Conservation (phyloP, 2,113 vertebrate species). For the Oryctolagus cuniculus region DNA sequence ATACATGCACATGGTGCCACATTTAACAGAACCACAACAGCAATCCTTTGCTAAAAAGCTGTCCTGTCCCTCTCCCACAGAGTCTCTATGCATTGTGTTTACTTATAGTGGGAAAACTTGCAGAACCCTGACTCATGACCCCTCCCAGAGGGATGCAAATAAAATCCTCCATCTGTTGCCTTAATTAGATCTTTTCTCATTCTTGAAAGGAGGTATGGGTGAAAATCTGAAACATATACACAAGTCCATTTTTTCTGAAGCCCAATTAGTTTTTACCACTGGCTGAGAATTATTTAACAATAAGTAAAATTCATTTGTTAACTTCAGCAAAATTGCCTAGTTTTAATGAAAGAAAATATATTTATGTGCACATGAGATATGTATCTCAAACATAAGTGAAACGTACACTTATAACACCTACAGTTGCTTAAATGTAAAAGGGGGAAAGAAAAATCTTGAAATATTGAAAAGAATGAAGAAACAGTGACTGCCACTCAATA, state of each 20-base stretch:
- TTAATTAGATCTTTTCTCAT: background rate
- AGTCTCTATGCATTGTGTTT: background rate
- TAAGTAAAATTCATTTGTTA: background rate
- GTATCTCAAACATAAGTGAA: background rate
- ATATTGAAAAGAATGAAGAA: conserved; percentile 27
- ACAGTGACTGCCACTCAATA: background rate
- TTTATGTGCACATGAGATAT: background rate
- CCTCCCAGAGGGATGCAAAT: background rate
- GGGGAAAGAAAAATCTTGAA: background rate
- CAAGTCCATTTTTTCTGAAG: background rate
- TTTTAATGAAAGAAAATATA: conserved; percentile 3
- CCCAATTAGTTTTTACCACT: background rate
- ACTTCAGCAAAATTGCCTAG: background rate
- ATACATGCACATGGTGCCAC: background rate
- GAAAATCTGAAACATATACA: background rate
- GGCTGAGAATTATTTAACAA: conserved; percentile 25
- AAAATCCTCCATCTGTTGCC: background rate
- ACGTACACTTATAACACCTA: background rate
- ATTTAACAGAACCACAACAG: background rate
- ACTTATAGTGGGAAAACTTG: background rate
- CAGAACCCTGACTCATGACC: background rate
- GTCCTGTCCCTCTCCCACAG: background rate
- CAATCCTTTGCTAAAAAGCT: background rate
- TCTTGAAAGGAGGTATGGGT: background rate
- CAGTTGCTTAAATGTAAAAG: background rate